Evolutionary conservation across 2,888 invertebrate genomes (phyloP), one percentile per base, ranked within the genome.

Genomic region (Lasioglossum vierecki): DNA sequence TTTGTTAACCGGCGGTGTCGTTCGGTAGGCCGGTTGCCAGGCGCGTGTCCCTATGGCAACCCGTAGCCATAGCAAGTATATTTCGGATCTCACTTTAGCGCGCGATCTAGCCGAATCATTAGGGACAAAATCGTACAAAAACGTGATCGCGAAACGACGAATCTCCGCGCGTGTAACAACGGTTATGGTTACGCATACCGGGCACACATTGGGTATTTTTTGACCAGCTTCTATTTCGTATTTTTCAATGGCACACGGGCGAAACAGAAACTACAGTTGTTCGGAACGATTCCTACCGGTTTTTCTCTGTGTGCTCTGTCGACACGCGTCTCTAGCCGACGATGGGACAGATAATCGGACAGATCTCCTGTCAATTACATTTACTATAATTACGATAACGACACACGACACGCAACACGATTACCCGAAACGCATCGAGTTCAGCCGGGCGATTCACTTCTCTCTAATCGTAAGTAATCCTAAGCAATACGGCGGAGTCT

Each of bases 41-140:
- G 78, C 68, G 22, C 68, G 80, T 78, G 87, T 91, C 78, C 76
- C 90, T 87, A 89, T 84, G 85, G 86, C 86, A 86, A 90, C 87
- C 63, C 13, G 53, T 39, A 49, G 39, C 53, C 18, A 72, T 46
- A 35, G 39, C 39, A 49, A 57, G 57, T 57, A n/a, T 57, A 11
- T 57, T n/a, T n/a, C 46, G 18, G 72, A 46, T 72, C 30, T 72
- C 72, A 30, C 72, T 30, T 46, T 72, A 49, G 39, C 74, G 74
- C 53, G 57, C 39, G 57, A 57, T 68, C 39, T 53, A 39, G 76
- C 26, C 82, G 35, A 75, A 83, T 80, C 22, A 72, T 22, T 39
- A 35, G 22, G 39, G 39, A 22, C 30, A 68, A 39, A 57, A 57
- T 57, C 53, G 74, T 74, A 53, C 39, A n/a, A 68, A 44, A 68